A percentile compares a stretch with the other conserved stretches of the same genome.
Conservation (phyloP, 2,797 vertebrate genomes). For the Amazona ochrocephala region DNA sequence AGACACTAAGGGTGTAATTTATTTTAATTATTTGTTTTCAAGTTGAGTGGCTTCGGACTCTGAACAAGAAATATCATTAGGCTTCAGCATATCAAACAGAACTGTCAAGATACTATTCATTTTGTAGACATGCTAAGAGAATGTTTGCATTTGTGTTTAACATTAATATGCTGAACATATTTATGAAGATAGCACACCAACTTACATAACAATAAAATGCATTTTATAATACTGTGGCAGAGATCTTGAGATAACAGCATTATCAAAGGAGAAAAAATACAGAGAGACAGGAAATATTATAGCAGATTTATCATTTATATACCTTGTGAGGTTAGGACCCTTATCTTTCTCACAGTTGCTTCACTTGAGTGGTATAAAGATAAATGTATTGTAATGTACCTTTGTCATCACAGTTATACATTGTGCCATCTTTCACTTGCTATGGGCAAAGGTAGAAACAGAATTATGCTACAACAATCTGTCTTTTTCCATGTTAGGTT, state of each 20-base stretch:
- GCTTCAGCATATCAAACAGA: not conserved
- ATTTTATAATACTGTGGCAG: not conserved
- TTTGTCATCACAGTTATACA: slow-evolving; percentile 28
- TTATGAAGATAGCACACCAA: slow-evolving; percentile 17
- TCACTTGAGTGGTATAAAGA: slow-evolving; percentile 47
- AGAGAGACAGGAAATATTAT: not conserved
- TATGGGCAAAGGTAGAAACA: not conserved
- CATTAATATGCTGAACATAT: slow-evolving; percentile 8
- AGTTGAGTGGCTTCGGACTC: slow-evolving; percentile 49
- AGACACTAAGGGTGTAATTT: slow-evolving; percentile 67
- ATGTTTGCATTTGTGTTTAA: slow-evolving; percentile 25
- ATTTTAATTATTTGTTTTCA: slow-evolving; percentile 81
- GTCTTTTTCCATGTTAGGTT: not conserved
- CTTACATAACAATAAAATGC: slow-evolving; percentile 1
- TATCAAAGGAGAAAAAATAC: slow-evolving; percentile 16
- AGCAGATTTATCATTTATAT: slow-evolving; percentile 59
- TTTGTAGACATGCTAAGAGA: not conserved
- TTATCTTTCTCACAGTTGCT: slow-evolving; percentile 41
- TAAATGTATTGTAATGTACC: slow-evolving; percentile 24
- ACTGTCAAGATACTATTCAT: slow-evolving; percentile 19
- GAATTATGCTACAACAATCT: not conserved
- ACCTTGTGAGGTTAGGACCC: slow-evolving; percentile 42
- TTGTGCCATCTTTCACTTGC: slow-evolving; percentile 17
- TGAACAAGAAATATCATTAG: slow-evolving; percentile 50
- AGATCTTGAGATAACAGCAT: slow-evolving; percentile 17